phyloP scores from a whole-genome alignment of 2,113 vertebrate species.

The Shinisaurus crocodilurus region DNA sequence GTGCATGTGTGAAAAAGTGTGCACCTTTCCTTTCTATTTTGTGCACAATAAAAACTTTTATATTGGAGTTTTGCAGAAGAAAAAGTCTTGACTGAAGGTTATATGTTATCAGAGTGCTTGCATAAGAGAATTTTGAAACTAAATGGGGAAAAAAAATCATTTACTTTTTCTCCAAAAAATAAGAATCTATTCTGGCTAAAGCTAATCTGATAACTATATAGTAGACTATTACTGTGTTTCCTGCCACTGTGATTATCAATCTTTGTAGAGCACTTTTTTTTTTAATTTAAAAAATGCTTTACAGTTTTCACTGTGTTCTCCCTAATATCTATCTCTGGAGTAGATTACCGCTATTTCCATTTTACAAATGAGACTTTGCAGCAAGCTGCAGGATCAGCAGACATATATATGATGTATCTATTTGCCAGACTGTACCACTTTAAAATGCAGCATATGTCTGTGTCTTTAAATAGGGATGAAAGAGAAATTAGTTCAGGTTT shows the following conservation, averaged over 20 bases:
- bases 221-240: background rate
- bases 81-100: background rate
- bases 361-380: background rate
- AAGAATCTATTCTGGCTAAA: background rate
- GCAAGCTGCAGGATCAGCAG: background rate
- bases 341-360: background rate
- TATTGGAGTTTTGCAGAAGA: background rate
- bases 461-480: background rate
- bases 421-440: background rate
- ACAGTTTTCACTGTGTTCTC: background rate
- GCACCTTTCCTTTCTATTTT: slow-evolving; percentile 1
- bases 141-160: background rate
- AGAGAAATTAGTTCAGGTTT: too few relatives aligned
- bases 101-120: slow-evolving; percentile 15
- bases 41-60: background rate
- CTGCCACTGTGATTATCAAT: background rate
- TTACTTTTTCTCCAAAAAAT: background rate
- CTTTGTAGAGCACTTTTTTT: background rate
- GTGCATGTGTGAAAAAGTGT: background rate
- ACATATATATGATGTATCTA: background rate
- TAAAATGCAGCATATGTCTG: background rate
- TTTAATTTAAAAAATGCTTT: background rate
- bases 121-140: background rate
- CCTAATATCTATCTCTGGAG: background rate
- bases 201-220: background rate